Base-by-base conservation (phyloP, 1,140 invertebrate genomes). In the Agraylea sexmaculata region DNA sequence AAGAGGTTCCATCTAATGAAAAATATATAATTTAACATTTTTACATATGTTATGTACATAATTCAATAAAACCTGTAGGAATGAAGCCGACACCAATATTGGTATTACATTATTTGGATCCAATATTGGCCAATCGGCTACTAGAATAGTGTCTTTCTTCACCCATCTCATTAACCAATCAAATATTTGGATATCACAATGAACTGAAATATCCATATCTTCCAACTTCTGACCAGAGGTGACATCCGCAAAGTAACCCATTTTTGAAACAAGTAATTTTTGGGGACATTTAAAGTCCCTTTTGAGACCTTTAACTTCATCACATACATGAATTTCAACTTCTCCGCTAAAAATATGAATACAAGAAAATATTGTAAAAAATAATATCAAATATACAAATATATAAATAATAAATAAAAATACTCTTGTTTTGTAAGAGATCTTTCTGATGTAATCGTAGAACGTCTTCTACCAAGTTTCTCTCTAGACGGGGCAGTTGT, bases 151-250 rank as follows among this genome's bases (percentile, higher is more conserved):
- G 46, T 82, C 80, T 32, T 76, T 73, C 56, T 86, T 85, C 0
- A 93, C 84, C 87, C 90, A 95, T 47, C 80, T 75, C 80, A 96
- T 91, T n/a, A 96, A 62, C 90, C 90, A 96, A 48, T 95, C 89
- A 59, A 96, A 96, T n/a, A 74, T 73, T 56, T 72, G 78, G 32
- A 96, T 82, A 62, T 96, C 90, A 58, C 90, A 94, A 58, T 95
- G 89, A 1, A 94, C 89, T 0, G 89, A 92, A 48, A 96, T 93
- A 52, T 95, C 90, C 71, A 94, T 92, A 50, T 93, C 89, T 56
- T 91, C 87, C n/a, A 91, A 56, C 31, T 78, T 73, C 61, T 89
- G 85, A 6, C 86, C 83, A 5, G 78, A 73, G 0, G 84, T 87
- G 0, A 89, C 80, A 56, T 91, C 83, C 16, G 86, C 83, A 65